These are phyloP conservation scores for Tribolium freemani DNA, from an alignment of 2,888 invertebrate species.

Conservation along the genomic window DNA sequence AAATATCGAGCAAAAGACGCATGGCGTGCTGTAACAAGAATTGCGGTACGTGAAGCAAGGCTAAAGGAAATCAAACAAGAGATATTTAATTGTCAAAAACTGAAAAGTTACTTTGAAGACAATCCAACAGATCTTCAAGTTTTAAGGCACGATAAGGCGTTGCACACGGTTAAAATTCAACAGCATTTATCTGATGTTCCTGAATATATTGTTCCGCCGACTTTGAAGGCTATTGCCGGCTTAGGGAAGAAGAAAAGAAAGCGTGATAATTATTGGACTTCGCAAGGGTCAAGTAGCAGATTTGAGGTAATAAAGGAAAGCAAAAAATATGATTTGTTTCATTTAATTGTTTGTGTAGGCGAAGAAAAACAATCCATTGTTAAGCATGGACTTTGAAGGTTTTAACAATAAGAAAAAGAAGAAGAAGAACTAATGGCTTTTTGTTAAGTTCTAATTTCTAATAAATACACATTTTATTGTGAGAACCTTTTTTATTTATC, in stretches of 20 bases:
- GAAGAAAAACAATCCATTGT: constrained; percentile 77
- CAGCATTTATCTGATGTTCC: constrained; percentile 92
- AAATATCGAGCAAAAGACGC: constrained; percentile 95
- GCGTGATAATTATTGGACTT: constrained; percentile 53
- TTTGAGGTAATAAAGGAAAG: constrained; percentile 46
- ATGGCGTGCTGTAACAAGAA: constrained; percentile 93
- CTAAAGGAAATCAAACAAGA: constrained; percentile 96
- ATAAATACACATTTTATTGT: neutral
- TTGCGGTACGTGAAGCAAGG: constrained; percentile 94
- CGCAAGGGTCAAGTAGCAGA: constrained; percentile 55
- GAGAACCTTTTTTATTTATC: no score
- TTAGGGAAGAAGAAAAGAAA: constrained; percentile 63
- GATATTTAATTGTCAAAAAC: constrained; percentile 90
- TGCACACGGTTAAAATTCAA: constrained; percentile 88
- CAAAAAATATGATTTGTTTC: neutral
- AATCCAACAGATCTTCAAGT: constrained; percentile 91
- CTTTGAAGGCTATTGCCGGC: constrained; percentile 77
- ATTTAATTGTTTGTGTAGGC: constrained; percentile 65
- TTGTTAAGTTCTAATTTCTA: neutral
- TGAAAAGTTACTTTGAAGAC: constrained; percentile 94
- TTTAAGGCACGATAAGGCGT: constrained; percentile 86
- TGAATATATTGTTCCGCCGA: constrained; percentile 89
- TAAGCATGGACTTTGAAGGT: constrained; percentile 76
- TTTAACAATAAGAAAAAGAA: constrained; percentile 69
- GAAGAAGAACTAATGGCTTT: constrained; percentile 29